Evolutionary conservation across 2,113 vertebrate species (phyloP).

Genomic region (Motacilla alba): DNA sequence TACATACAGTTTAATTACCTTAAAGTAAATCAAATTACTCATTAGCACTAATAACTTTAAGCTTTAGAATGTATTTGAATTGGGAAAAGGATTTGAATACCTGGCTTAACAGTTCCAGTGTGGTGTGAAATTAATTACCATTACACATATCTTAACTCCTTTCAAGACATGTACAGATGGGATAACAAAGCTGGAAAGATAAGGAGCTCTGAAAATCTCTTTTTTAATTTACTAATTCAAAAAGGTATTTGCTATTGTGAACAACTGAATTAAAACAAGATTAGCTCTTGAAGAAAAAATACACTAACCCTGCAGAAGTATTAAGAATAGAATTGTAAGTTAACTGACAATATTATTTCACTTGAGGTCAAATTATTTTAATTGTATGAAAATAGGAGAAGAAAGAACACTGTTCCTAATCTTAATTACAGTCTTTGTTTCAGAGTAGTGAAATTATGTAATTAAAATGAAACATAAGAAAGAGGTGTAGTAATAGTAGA

Average conservation of each 20-base stretch:
- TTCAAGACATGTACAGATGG: slow-evolving; percentile 60
- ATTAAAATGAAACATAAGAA: not conserved
- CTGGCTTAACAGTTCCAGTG: slow-evolving; percentile 63
- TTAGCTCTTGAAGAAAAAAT: slow-evolving; percentile 49
- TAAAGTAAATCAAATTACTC: slow-evolving; percentile 72
- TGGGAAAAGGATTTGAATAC: slow-evolving; percentile 68
- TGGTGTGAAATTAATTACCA: slow-evolving; percentile 72
- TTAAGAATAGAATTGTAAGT: slow-evolving; percentile 38
- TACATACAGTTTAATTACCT: slow-evolving; percentile 74
- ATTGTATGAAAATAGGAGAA: not conserved
- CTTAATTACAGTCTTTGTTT: not conserved
- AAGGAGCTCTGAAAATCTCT: slow-evolving; percentile 57
- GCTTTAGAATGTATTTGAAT: slow-evolving; percentile 64
- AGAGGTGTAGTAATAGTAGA: not conserved
- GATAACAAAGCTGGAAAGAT: slow-evolving; percentile 66
- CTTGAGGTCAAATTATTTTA: slow-evolving; percentile 43
- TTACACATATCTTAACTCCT: slow-evolving; percentile 59
- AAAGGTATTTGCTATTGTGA: slow-evolving; percentile 54
- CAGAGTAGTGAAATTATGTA: not conserved
- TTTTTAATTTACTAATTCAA: slow-evolving; percentile 70
- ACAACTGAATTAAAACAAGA: slow-evolving; percentile 55
- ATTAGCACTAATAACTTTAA: slow-evolving; percentile 70
- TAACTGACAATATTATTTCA: slow-evolving; percentile 50
- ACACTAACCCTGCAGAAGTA: not conserved
- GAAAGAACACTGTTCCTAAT: not conserved